Percentiles rank a stretch among this genome's conserved stretches.
These are phyloP conservation scores for Isurus oxyrinchus DNA, from an alignment of 2,113 vertebrate species.

Conservation along the genomic window DNA sequence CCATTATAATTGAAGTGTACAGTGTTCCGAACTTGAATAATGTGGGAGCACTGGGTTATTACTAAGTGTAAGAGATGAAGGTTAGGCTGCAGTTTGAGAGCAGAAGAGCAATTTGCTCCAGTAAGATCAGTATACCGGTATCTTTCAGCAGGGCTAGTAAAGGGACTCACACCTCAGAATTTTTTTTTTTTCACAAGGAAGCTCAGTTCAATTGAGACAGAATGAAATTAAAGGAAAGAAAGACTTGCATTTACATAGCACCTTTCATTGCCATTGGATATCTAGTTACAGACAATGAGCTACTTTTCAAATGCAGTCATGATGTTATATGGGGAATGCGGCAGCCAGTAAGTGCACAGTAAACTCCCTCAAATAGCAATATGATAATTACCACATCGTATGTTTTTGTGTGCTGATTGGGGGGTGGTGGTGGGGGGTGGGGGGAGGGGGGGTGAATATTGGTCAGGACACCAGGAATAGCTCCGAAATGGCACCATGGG, in stretches of 20 bases:
- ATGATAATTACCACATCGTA: neutral
- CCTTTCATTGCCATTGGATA: neutral
- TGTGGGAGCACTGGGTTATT: neutral
- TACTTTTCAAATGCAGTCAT: neutral
- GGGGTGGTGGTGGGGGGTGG: too few species aligned
- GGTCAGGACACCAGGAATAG: neutral
- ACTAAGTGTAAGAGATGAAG: neutral
- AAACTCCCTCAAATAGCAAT: neutral
- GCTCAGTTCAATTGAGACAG: neutral
- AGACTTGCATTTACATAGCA: neutral
- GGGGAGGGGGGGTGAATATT: neutral
- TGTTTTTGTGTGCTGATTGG: neutral
- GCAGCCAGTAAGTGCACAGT: neutral
- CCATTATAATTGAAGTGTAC: conserved; percentile 33
- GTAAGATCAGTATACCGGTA: neutral
- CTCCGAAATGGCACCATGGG: neutral
- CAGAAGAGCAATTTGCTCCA: neutral
- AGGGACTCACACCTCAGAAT: neutral
- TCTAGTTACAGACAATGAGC: neutral
- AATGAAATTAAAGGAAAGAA: neutral
- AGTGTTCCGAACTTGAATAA: conserved; percentile 31
- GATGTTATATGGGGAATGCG: neutral
- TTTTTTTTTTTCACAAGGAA: neutral
- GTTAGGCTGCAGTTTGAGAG: neutral
- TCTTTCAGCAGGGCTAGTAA: neutral